Percentiles rank a stretch among this genome's conserved stretches.
Evolutionary conservation across 2,888 invertebrate genomes (phyloP).

Genomic region (Sphaerophoria taeniata): DNA sequence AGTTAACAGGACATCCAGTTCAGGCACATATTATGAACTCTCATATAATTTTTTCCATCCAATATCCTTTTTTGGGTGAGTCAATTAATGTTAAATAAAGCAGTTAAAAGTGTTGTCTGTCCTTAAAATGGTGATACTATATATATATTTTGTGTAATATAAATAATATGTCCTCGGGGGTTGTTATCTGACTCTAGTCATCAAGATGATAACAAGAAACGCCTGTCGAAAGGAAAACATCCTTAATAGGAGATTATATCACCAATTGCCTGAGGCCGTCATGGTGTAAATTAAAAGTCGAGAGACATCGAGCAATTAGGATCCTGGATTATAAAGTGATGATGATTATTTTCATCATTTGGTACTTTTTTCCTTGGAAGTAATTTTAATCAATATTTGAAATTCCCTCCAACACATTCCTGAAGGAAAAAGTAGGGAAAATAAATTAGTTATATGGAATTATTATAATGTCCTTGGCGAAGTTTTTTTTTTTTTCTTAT

Average conservation of each 20-base stretch:
- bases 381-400: no score
- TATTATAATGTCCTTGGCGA: no score
- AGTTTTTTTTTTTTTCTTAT: no score
- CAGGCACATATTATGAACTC: no score
- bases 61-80: no score
- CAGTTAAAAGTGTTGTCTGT: not conserved
- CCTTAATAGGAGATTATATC: conserved; percentile 31
- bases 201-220: conserved; percentile 7
- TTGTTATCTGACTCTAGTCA: not conserved
- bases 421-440: no score
- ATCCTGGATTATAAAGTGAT: not conserved
- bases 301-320: conserved; percentile 10
- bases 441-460: no score
- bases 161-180: no score
- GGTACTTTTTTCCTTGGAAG: not conserved
- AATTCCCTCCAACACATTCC: no score
- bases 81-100: not conserved
- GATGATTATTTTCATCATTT: not conserved
- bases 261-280: conserved; percentile 19
- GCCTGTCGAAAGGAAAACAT: conserved; percentile 23
- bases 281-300: conserved; percentile 27
- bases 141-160: no score
- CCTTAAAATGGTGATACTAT: not conserved
- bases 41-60: no score
- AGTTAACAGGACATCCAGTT: no score